Evolutionary conservation across 2,113 vertebrate genomes (phyloP), one percentile per base, ranked within the genome.

Genomic region (Entosphenus tridentatus): DNA sequence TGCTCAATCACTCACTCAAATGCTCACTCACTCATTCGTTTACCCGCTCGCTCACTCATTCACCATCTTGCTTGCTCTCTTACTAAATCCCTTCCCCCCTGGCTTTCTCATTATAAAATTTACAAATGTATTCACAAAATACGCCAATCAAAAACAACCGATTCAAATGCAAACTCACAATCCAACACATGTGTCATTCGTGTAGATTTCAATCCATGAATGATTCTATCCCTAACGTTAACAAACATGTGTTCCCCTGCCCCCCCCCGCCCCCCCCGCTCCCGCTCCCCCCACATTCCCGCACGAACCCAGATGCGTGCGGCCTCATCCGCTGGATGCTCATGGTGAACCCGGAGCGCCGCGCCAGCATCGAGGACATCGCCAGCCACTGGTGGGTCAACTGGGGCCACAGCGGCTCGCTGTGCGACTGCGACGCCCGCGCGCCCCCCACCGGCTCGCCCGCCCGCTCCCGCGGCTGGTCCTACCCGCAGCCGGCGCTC

Each of bases 371-470:
- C 8, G 92, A 96, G 78, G 92, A 98, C 78, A 90, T 96, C 18
- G 90, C 93, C 76, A 96, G 93, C 76, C 93, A 98, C 79, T 98
- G 93, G 93, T 98, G 93, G 93, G 90, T 98, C 67, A 96, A 98
- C 80, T 98, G 93, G 93, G 89, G 93, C 77, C 96, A 92, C 78
- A 95, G 89, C 78, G 87, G 83, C 79, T 96, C 86, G 3, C 89
- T 95, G 70, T 98, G 93, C 56, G 88, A 98, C 83, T 98, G 93
- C 11, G 86, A 86, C 74, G 85, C 85, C 0, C 85, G 87, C 78
- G 87, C 90, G 12, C 92, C 93, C 0, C 21, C 62, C 62, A n/a
- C 62, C 39, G 39, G 39, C 39, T 39, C 39, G 39, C 39, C 39
- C 39, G 39, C 39, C 39, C 39, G 39, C 6, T 39, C 39, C 77